Percentiles rank a stretch among this genome's conserved stretches.
These are phyloP conservation scores for Uloborus plumipes DNA, from an alignment of 2,888 invertebrate species.

Conservation along the genomic window DNA sequence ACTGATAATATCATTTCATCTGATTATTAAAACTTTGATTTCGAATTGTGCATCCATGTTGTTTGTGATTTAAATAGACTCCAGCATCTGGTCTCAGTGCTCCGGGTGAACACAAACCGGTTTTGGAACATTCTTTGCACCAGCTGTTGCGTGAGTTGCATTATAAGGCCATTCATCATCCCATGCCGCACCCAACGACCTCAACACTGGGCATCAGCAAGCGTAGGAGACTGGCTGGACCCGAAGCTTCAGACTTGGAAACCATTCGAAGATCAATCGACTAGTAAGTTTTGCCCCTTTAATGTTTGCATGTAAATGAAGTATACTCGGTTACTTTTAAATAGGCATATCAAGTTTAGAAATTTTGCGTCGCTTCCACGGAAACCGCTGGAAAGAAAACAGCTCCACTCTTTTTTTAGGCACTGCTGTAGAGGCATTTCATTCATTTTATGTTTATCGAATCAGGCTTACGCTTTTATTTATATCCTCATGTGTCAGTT, in stretches of 20 bases:
- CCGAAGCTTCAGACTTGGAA: slow-evolving; percentile 88
- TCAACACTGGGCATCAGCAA: slow-evolving; percentile 94
- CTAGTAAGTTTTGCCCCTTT: slow-evolving; percentile 70
- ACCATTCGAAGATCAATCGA: slow-evolving; percentile 91
- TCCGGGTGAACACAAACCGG: slow-evolving; percentile 87
- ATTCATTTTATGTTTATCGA: too few species aligned
- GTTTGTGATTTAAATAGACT: slow-evolving; percentile 1
- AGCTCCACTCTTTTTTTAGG: too few species aligned
- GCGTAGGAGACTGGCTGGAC: slow-evolving; percentile 89
- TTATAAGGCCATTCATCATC: slow-evolving; percentile 91
- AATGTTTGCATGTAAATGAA: too few species aligned
- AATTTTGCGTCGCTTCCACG: too few species aligned
- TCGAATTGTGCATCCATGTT: neutral
- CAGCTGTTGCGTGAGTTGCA: slow-evolving; percentile 93
- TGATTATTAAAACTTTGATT: neutral
- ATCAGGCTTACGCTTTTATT: too few species aligned
- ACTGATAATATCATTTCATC: too few species aligned
- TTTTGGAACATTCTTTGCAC: slow-evolving; percentile 95
- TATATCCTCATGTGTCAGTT: too few species aligned
- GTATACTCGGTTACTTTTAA: too few species aligned
- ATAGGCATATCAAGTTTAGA: too few species aligned
- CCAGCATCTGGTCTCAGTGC: neutral
- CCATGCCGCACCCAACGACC: slow-evolving; percentile 91
- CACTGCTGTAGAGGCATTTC: too few species aligned
- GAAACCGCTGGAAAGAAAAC: too few species aligned